A percentile compares a stretch with the other conserved stretches of the same genome.
Conservation (phyloP, 2,888 invertebrate genomes). For the Scaptomyza cyrtandrae region DNA sequence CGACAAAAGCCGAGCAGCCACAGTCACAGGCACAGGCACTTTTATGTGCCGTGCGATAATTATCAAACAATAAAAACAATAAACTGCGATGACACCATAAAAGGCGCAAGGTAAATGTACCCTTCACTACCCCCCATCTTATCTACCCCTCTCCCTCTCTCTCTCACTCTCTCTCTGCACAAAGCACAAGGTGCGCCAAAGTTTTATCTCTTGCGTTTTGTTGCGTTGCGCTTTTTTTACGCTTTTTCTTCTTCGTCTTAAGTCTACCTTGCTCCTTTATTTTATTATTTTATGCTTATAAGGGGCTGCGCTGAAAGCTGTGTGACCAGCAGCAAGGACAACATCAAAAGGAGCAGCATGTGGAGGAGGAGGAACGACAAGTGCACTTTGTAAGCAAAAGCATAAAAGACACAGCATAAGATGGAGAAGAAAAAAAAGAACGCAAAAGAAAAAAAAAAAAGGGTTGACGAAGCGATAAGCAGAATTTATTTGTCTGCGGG, state of each 20-base stretch:
- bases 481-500: constrained; percentile 78
- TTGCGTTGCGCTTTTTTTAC: constrained; percentile 49
- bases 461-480: constrained; percentile 73
- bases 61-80: constrained; percentile 78
- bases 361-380: constrained; percentile 40
- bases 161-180: constrained; percentile 6
- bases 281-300: constrained; percentile 47
- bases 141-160: background rate
- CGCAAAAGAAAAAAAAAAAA: constrained; percentile 33
- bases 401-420: constrained; percentile 51
- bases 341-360: constrained; percentile 43
- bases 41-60: constrained; percentile 70
- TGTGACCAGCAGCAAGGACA: constrained; percentile 56
- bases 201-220: constrained; percentile 66
- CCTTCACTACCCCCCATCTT: background rate
- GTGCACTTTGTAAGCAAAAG: constrained; percentile 68
- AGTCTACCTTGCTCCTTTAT: background rate
- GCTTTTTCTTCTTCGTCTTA: background rate
- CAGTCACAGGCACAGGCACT: constrained; percentile 33
- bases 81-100: constrained; percentile 73
- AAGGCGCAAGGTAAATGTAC: constrained; percentile 41
- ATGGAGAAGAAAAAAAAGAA: constrained; percentile 16
- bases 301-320: constrained; percentile 51
- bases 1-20: constrained; percentile 5
- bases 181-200: constrained; percentile 60